Base-by-base conservation (phyloP, 2,797 vertebrate genomes). In the Chelon auratus region DNA sequence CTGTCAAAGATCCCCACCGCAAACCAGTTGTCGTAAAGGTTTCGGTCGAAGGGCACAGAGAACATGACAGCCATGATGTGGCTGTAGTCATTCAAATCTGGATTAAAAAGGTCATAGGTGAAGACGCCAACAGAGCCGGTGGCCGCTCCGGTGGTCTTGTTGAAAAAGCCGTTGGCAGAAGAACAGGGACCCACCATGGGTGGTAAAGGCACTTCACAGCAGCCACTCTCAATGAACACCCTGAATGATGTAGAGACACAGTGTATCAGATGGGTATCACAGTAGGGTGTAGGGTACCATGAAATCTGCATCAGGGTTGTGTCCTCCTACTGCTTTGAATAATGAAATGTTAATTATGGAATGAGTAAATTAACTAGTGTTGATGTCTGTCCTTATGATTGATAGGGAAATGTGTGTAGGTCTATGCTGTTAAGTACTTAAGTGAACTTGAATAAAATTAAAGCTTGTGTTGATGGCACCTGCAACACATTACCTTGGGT, bases 1-100 rank as follows among this genome's bases (percentile, higher is more conserved):
- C 74, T 75, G 0, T 83, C 81, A 17, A 91, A 87, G 67, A 92
- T 79, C 1, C 91, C 91, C 67, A 91, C 89, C 0, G 86, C 86
- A 2, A 81, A 86, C 87, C 89, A 92, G 83, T 83, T 92, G 73
- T 82, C 86, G 83, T 90, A 92, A 37, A 91, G 68, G 59, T 43
- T 75, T 1, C 82, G 75, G 72, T 92, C 91, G 0, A 72, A 92
- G 11, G 91, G 91, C 77, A 91, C 88, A 0, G 91, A 92, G 72
- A 60, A 92, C 91, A 91, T 92, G 76, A 88, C 65, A 0, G 90
- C 89, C 68, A 91, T 1, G 51, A 82, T 1, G 51, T 91, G 86
- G 75, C 5, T 89, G 57, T 72, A 85, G 75, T 91, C 85, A 0
- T 84, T 80, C 15, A 74, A 26, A 12, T 84, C 56, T 0, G 36